Evolutionary conservation across 2,113 vertebrate genomes (phyloP).

Genomic region (Notechis scutatus): DNA sequence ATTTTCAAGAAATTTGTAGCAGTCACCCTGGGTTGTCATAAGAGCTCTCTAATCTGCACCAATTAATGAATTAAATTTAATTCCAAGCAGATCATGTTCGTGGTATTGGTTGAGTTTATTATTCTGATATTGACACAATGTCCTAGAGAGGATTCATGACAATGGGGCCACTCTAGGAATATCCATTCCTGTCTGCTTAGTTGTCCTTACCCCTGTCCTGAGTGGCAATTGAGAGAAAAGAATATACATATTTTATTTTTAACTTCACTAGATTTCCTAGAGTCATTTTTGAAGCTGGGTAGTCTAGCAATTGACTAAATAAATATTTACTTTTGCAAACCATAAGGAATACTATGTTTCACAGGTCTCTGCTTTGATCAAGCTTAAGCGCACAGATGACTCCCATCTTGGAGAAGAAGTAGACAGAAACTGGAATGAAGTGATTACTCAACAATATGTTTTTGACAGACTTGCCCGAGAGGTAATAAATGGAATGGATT

Average conservation of each 20-base stretch:
- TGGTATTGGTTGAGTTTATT: background rate
- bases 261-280: background rate
- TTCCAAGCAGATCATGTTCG: background rate
- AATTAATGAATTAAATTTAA: background rate
- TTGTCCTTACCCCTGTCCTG: background rate
- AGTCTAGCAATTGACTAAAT: background rate
- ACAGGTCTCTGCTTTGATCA: slow-evolving; percentile 87
- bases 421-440: slow-evolving; percentile 94
- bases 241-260: background rate
- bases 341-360: background rate
- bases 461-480: slow-evolving; percentile 87
- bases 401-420: slow-evolving; percentile 94
- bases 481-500: slow-evolving; percentile 64
- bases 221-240: background rate
- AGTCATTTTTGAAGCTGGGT: background rate
- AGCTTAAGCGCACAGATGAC: slow-evolving; percentile 93
- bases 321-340: background rate
- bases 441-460: slow-evolving; percentile 90
- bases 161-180: background rate
- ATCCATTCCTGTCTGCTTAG: background rate
- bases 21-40: background rate
- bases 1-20: background rate
- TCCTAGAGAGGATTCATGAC: background rate
- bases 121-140: background rate
- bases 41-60: background rate